Base-by-base conservation (phyloP, 2,888 invertebrate species). In the Tiliacea aurago region DNA sequence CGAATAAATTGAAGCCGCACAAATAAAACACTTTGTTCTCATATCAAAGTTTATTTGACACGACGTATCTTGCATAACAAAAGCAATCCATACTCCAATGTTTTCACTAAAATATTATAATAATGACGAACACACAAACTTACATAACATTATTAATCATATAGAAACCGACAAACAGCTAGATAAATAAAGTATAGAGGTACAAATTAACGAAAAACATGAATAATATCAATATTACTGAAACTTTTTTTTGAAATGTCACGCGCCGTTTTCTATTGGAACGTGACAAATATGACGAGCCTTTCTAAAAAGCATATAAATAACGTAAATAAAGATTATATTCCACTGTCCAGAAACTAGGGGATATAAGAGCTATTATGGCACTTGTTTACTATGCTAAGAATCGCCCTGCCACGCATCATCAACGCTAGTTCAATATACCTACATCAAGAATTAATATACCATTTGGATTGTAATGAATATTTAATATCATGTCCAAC, bases 21-120 rank as follows among this genome's bases (percentile, higher is more conserved):
- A 89, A 89, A 89, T 89, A 83, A 89, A 89, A 89, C 88, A 85
- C 87, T 80, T 81, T 72, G 66, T 81, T 78, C 67, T 69, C 55
- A 78, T 65, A 62, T 73, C 76, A 85, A 81, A 79, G 81, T 89
- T 89, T 89, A 89, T 89, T 89, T 87, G 76, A 78, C 78, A 82
- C 73, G 81, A 76, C 72, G 64, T 45, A 63, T 70, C 69, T 78
- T 80, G 78, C 43, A 77, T 51, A 65, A 80, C 79, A 80, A 68
- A 56, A 58, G 63, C 45, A 82, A 61, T 62, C 23, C 47, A 74
- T 55, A 73, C 41, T 61, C 33, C 33, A 55, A 64, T 64, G 10
- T 63, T 80, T 63, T 63, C 13, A 63, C 72, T 64, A 67, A 67
- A 76, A 59, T 71, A 71, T 55, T 47, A 53, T 37, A 53, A 58